Percentiles rank a stretch among this genome's conserved stretches.
These are phyloP conservation scores for Palythoa heliodiscus DNA, from an alignment of 92 coral and sea anemone genomes.

Conservation along the genomic window DNA sequence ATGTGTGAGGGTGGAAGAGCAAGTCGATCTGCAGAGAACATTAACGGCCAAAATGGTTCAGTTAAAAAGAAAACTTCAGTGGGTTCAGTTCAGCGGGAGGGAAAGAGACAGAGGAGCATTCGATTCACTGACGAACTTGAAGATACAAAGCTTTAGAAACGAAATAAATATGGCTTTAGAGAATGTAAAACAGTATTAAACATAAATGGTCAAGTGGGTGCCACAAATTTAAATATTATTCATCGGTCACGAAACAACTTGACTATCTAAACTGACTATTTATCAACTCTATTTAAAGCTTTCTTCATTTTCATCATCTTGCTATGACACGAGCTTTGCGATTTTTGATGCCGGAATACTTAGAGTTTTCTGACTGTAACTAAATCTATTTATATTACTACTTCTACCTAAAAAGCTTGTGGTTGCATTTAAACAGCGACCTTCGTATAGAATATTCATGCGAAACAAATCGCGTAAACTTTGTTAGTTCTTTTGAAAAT, in stretches of 20 bases:
- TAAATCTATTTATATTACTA: background rate
- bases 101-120: background rate
- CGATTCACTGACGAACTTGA: constrained; percentile 9
- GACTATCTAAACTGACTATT: background rate
- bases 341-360: too few relatives aligned
- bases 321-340: too few relatives aligned
- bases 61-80: background rate
- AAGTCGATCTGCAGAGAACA: background rate
- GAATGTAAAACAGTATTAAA: background rate
- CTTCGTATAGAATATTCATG: background rate
- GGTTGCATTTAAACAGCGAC: background rate
- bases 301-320: background rate
- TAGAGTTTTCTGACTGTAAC: too few relatives aligned
- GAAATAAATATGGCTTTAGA: background rate
- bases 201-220: background rate
- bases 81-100: background rate
- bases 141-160: constrained; percentile 9
- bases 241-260: background rate
- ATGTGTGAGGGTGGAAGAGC: background rate
- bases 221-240: background rate
- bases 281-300: background rate
- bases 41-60: background rate
- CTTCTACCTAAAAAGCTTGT: background rate
- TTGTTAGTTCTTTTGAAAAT: background rate
- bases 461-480: background rate